A percentile compares a stretch with the other conserved stretches of the same genome.
Evolutionary conservation across 2,113 vertebrate species (phyloP).

Genomic region (Notothenia coriiceps): DNA sequence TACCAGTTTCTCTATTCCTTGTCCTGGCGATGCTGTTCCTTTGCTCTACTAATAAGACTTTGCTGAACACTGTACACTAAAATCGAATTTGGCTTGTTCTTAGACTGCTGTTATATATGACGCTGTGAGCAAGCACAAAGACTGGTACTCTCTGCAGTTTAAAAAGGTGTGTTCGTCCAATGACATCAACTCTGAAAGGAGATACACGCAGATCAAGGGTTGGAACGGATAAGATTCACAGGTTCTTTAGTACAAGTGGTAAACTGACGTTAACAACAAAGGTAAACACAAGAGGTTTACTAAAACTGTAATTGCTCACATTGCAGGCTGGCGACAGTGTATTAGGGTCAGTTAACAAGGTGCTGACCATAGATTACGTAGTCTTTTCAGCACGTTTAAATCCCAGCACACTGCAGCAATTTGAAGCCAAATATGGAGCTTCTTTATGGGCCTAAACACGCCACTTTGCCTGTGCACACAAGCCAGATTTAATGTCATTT

Average conservation of each 20-base stretch:
- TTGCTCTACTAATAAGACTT: slow-evolving; percentile 14
- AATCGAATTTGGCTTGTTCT: slow-evolving; percentile 15
- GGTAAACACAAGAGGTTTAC: no score
- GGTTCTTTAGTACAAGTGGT: neutral
- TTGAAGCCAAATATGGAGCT: slow-evolving; percentile 3
- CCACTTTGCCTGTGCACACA: neutral
- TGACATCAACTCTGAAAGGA: neutral
- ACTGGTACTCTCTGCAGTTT: neutral
- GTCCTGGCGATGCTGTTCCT: slow-evolving; percentile 8
- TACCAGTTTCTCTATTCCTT: slow-evolving; percentile 9
- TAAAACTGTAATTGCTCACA: slow-evolving; percentile 4
- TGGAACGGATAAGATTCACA: neutral
- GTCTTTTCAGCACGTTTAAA: slow-evolving; percentile 8
- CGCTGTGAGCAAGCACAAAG: neutral
- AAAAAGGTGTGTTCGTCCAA: slow-evolving; percentile 2
- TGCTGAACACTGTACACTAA: slow-evolving; percentile 2
- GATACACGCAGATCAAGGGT: neutral
- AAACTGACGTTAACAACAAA: slow-evolving; percentile 5
- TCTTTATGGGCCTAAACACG: neutral
- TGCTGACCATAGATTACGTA: slow-evolving; percentile 5
- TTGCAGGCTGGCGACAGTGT: neutral
- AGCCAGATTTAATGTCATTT: neutral
- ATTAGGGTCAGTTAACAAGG: slow-evolving; percentile 28
- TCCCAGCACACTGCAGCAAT: neutral
- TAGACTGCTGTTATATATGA: slow-evolving; percentile 6